Percentiles rank a stretch among this genome's conserved stretches.
These are phyloP conservation scores for Perdix hodgsoniae DNA, from an alignment of 2,797 vertebrate genomes.

Conservation along the genomic window DNA sequence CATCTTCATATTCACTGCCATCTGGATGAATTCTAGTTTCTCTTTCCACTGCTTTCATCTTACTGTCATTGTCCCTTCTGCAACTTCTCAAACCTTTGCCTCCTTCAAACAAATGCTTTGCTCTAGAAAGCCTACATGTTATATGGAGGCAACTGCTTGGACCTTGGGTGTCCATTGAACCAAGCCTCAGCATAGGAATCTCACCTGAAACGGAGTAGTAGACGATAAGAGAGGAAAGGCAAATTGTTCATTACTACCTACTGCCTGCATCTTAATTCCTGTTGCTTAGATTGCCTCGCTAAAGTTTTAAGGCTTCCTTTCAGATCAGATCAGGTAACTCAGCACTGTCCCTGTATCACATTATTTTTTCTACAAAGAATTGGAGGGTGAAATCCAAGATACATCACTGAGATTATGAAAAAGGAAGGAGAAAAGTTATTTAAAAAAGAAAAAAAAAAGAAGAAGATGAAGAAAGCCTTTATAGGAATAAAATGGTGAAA, in stretches of 20 bases:
- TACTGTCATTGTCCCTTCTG: background rate
- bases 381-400: background rate
- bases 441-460: background rate
- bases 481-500: background rate
- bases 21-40: background rate
- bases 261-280: background rate
- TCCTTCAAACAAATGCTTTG: background rate
- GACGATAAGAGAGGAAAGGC: background rate
- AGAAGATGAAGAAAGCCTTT: background rate
- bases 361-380: background rate
- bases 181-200: background rate
- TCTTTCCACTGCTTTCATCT: background rate
- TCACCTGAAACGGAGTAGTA: background rate
- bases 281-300: background rate
- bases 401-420: background rate
- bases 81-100: background rate
- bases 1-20: background rate
- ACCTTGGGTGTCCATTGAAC: background rate
- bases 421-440: background rate
- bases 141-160: background rate
- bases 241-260: background rate
- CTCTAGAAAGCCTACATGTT: background rate
- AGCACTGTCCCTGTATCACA: background rate
- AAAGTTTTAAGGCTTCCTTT: background rate
- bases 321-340: background rate